These are phyloP conservation scores for Uloborus diversus DNA, from an alignment of 1,140 invertebrate genomes.

Conservation along the genomic window DNA sequence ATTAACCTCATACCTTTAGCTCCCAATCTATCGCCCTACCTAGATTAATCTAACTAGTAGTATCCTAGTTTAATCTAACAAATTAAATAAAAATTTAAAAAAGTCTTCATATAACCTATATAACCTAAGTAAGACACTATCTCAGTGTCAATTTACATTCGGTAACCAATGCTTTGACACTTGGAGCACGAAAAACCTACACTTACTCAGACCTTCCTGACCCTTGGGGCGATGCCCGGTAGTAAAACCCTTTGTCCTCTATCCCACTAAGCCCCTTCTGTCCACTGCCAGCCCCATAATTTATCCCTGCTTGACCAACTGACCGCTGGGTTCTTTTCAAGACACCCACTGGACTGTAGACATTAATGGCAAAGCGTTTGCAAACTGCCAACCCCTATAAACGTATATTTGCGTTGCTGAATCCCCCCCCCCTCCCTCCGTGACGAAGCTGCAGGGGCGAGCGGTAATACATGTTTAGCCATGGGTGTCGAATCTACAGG, in stretches of 20 bases:
- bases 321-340: conserved; percentile 28
- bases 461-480: background rate
- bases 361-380: conserved; percentile 5
- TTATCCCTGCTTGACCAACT: conserved; percentile 54
- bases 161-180: too few relatives aligned
- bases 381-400: background rate
- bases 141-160: too few relatives aligned
- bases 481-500: conserved; percentile 15
- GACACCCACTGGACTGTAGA: conserved; percentile 12
- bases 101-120: too few relatives aligned
- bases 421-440: background rate
- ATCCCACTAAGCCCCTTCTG: conserved; percentile 12
- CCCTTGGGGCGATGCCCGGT: background rate
- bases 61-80: too few relatives aligned
- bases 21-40: too few relatives aligned
- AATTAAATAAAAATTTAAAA: too few relatives aligned
- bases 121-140: too few relatives aligned
- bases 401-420: conserved; percentile 12
- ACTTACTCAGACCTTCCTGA: too few relatives aligned
- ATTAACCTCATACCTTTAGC: too few relatives aligned
- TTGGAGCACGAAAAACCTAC: too few relatives aligned
- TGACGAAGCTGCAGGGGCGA: background rate
- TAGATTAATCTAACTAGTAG: too few relatives aligned
- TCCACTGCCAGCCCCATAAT: conserved; percentile 16
- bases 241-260: background rate